Conservation (phyloP, 30 jellyfish, hydroid and myxozoan species). For the Sanderia malayensis region DNA sequence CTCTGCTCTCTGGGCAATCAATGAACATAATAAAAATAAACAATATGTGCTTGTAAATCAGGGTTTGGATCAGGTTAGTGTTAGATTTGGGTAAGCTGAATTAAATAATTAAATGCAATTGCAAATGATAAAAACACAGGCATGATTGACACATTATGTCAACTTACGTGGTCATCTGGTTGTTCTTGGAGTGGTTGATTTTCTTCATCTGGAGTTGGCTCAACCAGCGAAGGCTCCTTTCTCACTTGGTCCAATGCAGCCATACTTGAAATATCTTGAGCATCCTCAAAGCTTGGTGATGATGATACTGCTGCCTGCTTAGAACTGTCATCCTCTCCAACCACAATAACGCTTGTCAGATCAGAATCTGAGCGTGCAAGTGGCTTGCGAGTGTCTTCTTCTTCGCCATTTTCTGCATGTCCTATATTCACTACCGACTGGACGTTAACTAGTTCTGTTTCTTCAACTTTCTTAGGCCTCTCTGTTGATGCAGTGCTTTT, state of each 20-base stretch:
- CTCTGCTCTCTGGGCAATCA: too few species aligned
- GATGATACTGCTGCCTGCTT: background rate
- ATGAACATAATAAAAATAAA: too few species aligned
- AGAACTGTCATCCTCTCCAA: conserved; percentile 6
- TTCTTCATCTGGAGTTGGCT: conserved; percentile 5
- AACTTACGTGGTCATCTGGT: too few species aligned
- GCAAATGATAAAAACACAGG: too few species aligned
- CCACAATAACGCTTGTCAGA: conserved; percentile 51
- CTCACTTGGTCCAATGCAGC: conserved; percentile 19
- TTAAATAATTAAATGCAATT: too few species aligned
- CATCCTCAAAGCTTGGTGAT: background rate
- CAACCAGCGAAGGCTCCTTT: conserved; percentile 28
- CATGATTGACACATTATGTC: too few species aligned
- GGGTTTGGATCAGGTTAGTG: too few species aligned
- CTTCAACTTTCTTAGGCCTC: background rate
- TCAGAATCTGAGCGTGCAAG: conserved; percentile 50
- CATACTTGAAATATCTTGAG: background rate
- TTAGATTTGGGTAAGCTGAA: too few species aligned
- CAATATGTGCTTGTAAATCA: too few species aligned
- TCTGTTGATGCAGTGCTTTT: background rate
- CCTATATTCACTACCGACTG: background rate
- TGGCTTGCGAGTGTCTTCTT: background rate
- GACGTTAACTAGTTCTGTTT: background rate
- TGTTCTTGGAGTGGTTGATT: too few species aligned
- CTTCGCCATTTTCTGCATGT: background rate